phyloP scores from a whole-genome alignment of 2,888 invertebrate species.

The Margaritifera margaritifera region DNA sequence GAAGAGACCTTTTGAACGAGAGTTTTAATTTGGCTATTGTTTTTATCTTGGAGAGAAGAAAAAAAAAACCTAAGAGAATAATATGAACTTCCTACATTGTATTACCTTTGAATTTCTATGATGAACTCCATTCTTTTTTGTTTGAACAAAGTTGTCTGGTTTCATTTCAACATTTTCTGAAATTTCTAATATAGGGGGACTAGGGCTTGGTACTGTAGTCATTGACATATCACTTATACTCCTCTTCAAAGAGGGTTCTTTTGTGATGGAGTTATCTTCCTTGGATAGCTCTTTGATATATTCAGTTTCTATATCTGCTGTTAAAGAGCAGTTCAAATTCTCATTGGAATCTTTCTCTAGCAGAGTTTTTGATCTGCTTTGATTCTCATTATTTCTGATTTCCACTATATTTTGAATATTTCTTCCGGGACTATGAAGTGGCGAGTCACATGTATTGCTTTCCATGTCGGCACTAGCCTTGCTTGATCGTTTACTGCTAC shows the following conservation, averaged over 20 bases:
- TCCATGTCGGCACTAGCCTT: slow-evolving; percentile 58
- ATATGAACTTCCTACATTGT: too few relatives aligned
- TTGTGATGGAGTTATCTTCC: slow-evolving; percentile 41
- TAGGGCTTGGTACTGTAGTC: slow-evolving; percentile 27
- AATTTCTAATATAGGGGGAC: slow-evolving; percentile 20
- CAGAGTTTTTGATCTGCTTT: slow-evolving; percentile 50
- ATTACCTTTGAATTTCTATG: slow-evolving; percentile 20
- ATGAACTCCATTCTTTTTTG: slow-evolving; percentile 19
- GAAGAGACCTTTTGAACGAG: too few relatives aligned
- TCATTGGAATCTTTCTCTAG: slow-evolving; percentile 65
- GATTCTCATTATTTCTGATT: slow-evolving; percentile 44
- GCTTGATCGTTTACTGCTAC: slow-evolving; percentile 53
- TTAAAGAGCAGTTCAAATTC: slow-evolving; percentile 56
- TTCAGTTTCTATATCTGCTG: slow-evolving; percentile 22
- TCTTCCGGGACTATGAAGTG: slow-evolving; percentile 48
- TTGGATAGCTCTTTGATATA: slow-evolving; percentile 41
- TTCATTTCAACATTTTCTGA: slow-evolving; percentile 19
- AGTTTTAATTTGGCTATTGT: too few relatives aligned
- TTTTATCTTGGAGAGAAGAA: too few relatives aligned
- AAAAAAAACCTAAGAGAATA: too few relatives aligned
- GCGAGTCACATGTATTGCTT: slow-evolving; percentile 59
- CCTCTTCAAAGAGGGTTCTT: slow-evolving; percentile 32
- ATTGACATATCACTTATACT: slow-evolving; percentile 33
- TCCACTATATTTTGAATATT: slow-evolving; percentile 41
- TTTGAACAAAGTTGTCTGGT: slow-evolving; percentile 36